Evolutionary conservation across 35 echinoderm and acorn worm species (phyloP).

Genomic region (Ophiothrix spiculata): DNA sequence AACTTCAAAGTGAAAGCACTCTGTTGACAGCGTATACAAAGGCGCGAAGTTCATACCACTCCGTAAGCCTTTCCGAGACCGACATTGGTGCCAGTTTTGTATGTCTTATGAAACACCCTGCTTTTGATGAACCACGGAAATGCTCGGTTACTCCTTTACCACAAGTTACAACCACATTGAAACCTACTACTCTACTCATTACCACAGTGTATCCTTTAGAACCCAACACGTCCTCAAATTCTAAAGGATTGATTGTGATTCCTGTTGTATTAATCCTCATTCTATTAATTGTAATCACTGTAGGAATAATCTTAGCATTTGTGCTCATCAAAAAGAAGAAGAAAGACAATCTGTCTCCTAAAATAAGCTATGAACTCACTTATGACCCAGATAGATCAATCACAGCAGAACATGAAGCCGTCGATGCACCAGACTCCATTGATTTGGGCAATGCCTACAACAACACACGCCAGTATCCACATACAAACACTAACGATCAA

Average conservation of each 20-base stretch:
- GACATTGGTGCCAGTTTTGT: no score
- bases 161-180: neutral
- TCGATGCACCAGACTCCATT: neutral
- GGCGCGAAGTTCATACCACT: no score
- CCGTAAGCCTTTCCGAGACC: no score
- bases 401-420: neutral
- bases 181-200: no score
- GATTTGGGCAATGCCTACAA: no score
- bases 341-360: neutral
- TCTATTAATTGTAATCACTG: neutral
- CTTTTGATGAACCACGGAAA: neutral
- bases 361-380: neutral
- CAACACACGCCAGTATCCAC: no score
- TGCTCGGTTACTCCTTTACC: neutral
- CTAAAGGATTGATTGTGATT: neutral
- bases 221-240: no score
- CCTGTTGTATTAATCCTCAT: neutral
- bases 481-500: no score
- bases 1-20: no score
- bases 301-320: neutral
- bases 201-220: no score
- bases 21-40: no score
- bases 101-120: neutral
- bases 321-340: neutral
- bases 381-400: neutral